A percentile compares a stretch with the other conserved stretches of the same genome.
Evolutionary conservation across 2,888 invertebrate genomes (phyloP).

Genomic region (Habroteleia sp.): DNA sequence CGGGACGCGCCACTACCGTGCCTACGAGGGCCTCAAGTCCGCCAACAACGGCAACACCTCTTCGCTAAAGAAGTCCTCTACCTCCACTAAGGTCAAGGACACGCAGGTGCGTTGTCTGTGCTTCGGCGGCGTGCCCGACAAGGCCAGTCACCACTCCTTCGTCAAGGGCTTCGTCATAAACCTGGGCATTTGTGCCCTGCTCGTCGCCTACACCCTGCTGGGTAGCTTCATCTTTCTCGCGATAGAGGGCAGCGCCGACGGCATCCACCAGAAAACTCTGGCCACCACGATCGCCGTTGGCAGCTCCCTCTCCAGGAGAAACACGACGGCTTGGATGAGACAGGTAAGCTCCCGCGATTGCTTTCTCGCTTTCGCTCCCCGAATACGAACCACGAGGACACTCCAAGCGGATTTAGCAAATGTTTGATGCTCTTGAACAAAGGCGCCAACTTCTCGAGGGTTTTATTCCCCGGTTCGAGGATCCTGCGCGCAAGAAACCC

Average conservation of each 20-base stretch:
- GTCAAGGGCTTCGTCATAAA: conserved; percentile 90
- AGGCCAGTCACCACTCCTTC: conserved; percentile 82
- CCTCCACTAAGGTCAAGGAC: conserved; percentile 66
- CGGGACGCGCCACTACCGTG: conserved; percentile 76
- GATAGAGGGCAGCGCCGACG: conserved; percentile 87
- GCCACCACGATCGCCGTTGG: conserved; percentile 82
- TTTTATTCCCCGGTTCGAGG: conserved; percentile 14
- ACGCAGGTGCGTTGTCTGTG: conserved; percentile 69
- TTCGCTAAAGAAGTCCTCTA: conserved; percentile 70
- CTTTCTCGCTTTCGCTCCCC: not conserved
- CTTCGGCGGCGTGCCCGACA: conserved; percentile 79
- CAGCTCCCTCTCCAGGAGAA: conserved; percentile 72
- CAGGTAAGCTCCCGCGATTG: conserved; percentile 74
- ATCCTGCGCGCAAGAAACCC: not conserved
- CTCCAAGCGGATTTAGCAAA: conserved; percentile 33
- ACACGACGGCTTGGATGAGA: conserved; percentile 77
- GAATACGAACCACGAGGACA: conserved; percentile 1
- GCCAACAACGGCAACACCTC: conserved; percentile 80
- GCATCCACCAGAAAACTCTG: conserved; percentile 82
- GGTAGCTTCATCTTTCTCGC: conserved; percentile 92
- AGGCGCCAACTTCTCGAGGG: conserved; percentile 31
- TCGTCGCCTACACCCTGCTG: conserved; percentile 89
- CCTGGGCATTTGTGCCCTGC: conserved; percentile 89
- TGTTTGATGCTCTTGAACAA: conserved; percentile 31
- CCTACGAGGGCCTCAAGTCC: conserved; percentile 80